A percentile compares a stretch with the other conserved stretches of the same genome.
Conservation (phyloP, 2,888 invertebrate species). For the Hipparchia sbordonii region DNA sequence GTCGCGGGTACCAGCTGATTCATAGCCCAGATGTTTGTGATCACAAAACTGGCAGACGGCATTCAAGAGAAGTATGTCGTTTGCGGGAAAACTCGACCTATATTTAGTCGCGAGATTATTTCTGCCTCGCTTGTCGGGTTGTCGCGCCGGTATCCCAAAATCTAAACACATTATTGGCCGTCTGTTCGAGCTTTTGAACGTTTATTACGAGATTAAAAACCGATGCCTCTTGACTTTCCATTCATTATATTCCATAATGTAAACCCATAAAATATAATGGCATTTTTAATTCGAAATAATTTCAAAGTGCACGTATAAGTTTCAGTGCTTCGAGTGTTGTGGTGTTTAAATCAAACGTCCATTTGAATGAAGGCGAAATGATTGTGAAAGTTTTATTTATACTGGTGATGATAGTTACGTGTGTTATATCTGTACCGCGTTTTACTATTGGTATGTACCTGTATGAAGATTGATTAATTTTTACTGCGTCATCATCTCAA, state of each 20-base stretch:
- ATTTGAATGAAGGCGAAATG: slow-evolving; percentile 44
- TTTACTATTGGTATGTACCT: slow-evolving; percentile 56
- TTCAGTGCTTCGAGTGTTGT: slow-evolving; percentile 1
- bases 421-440: slow-evolving; percentile 45
- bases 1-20: not conserved
- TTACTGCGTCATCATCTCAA: not conserved
- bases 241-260: slow-evolving; percentile 14
- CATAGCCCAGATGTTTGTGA: slow-evolving; percentile 14
- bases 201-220: slow-evolving; percentile 57
- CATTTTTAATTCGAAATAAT: slow-evolving; percentile 1
- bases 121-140: slow-evolving; percentile 56
- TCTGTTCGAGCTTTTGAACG: slow-evolving; percentile 58
- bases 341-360: slow-evolving; percentile 1
- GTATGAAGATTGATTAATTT: not conserved
- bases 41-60: slow-evolving; percentile 42
- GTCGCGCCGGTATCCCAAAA: slow-evolving; percentile 68
- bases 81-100: slow-evolving; percentile 77
- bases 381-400: slow-evolving; percentile 49
- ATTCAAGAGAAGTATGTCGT: slow-evolving; percentile 73
- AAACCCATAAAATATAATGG: slow-evolving; percentile 19
- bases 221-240: slow-evolving; percentile 8
- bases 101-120: slow-evolving; percentile 77
- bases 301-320: not conserved
- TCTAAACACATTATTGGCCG: slow-evolving; percentile 71
- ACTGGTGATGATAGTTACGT: slow-evolving; percentile 50